phyloP scores from a whole-genome alignment of 2,888 invertebrate species.

The Andrena fulva region DNA sequence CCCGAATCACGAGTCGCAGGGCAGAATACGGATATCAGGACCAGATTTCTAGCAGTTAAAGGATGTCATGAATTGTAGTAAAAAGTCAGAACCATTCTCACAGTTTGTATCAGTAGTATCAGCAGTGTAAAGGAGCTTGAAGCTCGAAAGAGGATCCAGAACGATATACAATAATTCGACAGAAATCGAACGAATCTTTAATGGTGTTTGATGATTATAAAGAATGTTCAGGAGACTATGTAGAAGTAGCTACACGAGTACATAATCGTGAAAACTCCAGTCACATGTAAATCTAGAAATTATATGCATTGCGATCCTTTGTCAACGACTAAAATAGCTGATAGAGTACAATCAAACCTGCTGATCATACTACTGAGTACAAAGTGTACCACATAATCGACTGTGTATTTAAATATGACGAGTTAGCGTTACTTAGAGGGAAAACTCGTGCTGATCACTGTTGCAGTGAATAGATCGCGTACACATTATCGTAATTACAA shows the following conservation, averaged over 20 bases:
- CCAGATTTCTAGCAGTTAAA: constrained; percentile 37
- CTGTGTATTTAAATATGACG: constrained; percentile 3
- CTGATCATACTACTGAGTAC: constrained; percentile 13
- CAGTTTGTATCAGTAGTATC: constrained; percentile 19
- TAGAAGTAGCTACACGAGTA: not conserved
- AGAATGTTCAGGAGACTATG: not conserved
- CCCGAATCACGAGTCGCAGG: not conserved
- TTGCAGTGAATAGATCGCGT: constrained; percentile 2
- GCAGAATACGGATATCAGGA: constrained; percentile 10
- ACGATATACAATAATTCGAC: not conserved
- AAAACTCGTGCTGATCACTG: not conserved
- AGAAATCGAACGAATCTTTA: not conserved
- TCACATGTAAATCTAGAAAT: constrained; percentile 1
- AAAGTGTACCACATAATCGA: not conserved
- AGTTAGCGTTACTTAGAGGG: constrained; percentile 5
- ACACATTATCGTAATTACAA: constrained; percentile 1
- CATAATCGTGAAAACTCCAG: not conserved
- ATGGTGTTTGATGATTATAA: not conserved
- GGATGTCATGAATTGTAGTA: not conserved
- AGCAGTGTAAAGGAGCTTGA: not conserved
- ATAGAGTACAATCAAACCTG: not conserved
- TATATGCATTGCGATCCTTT: not conserved
- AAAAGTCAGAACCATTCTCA: not conserved
- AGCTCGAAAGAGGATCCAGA: not conserved
- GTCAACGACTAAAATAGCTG: not conserved